These are phyloP conservation scores for Acyrthosiphon pisum DNA, from an alignment of 1,140 invertebrate genomes.

Conservation along the genomic window DNA sequence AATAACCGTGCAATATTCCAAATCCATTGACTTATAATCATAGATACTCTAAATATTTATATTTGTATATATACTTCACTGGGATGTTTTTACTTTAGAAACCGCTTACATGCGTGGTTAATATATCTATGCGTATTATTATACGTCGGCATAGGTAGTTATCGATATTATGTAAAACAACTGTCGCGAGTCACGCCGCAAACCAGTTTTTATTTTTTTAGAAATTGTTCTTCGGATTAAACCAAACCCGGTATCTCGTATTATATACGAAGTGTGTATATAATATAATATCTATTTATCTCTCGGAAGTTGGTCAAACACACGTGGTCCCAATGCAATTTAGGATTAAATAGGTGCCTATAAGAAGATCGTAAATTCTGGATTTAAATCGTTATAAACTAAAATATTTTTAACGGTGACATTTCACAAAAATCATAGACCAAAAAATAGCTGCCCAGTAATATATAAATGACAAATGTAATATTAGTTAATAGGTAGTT, in stretches of 20 bases:
- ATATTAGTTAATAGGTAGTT: neutral
- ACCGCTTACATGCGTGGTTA: neutral
- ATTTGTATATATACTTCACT: neutral
- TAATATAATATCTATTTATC: neutral
- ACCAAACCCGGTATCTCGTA: neutral
- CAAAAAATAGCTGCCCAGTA: neutral
- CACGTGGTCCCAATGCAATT: neutral
- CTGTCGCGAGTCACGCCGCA: neutral
- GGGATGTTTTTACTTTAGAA: slow-evolving; percentile 7
- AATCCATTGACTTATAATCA: neutral
- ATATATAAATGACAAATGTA: no score
- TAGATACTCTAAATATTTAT: neutral
- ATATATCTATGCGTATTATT: neutral
- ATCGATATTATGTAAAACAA: slow-evolving; percentile 43
- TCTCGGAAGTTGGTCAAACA: neutral
- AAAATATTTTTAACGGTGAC: neutral
- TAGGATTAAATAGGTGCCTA: neutral
- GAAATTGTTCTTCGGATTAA: neutral
- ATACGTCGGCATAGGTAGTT: neutral
- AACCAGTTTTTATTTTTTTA: slow-evolving; percentile 39
- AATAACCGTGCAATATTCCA: neutral
- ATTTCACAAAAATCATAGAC: neutral
- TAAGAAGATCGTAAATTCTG: slow-evolving; percentile 22
- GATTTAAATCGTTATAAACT: neutral
- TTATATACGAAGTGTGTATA: neutral